A percentile compares a stretch with the other conserved stretches of the same genome.
These are phyloP conservation scores for Ormia ochracea DNA, from an alignment of 2,888 invertebrate species.

Conservation along the genomic window DNA sequence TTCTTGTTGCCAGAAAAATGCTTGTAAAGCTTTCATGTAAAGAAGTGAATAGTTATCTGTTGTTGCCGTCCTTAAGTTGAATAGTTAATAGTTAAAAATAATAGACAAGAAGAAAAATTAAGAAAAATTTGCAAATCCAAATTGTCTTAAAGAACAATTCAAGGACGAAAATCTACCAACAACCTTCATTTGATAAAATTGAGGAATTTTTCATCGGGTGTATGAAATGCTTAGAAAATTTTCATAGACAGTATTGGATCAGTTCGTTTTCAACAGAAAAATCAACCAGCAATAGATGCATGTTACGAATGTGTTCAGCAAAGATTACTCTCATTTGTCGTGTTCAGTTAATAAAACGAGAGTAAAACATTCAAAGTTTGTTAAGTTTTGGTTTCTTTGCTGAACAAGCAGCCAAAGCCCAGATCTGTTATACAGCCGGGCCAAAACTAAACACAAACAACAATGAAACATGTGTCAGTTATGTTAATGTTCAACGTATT, in stretches of 20 bases:
- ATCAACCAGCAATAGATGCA: conserved; percentile 23
- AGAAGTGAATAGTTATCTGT: no score
- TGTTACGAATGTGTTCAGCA: conserved; percentile 39
- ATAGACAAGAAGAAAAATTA: no score
- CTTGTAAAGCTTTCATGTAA: no score
- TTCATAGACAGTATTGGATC: conserved; percentile 53
- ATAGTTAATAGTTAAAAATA: no score
- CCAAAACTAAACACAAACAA: conserved; percentile 17
- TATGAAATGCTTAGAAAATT: conserved; percentile 37
- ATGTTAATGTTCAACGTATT: conserved; percentile 46
- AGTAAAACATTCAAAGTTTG: conserved; percentile 42
- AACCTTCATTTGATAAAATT: not conserved
- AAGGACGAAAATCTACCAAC: no score
- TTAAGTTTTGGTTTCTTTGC: conserved; percentile 2
- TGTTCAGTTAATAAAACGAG: conserved; percentile 52
- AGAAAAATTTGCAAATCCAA: no score
- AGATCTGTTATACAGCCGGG: not conserved
- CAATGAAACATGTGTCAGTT: conserved; percentile 58
- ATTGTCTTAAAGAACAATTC: no score
- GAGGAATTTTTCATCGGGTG: conserved; percentile 11
- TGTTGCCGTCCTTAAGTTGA: no score
- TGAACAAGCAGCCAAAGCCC: not conserved
- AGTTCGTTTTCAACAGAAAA: conserved; percentile 54
- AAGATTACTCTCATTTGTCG: conserved; percentile 54
- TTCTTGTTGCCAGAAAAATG: no score